Percentiles rank a stretch among this genome's conserved stretches.
Conservation (phyloP, 2,113 vertebrate species). For the Apeltes quadracus region DNA sequence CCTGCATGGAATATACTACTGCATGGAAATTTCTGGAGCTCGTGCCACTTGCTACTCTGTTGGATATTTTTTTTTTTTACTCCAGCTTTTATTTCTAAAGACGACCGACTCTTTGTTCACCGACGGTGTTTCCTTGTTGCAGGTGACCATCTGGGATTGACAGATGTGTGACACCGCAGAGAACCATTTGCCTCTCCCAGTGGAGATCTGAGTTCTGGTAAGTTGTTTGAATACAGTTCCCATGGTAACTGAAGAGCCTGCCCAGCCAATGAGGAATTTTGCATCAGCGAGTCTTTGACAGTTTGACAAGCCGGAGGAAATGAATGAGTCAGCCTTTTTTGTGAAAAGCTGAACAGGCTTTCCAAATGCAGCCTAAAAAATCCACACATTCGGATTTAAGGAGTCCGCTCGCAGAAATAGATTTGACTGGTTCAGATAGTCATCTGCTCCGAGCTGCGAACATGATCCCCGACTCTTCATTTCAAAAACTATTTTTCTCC, state of each 20-base stretch:
- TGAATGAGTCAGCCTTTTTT: slow-evolving; percentile 68
- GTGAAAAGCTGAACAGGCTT: slow-evolving; percentile 54
- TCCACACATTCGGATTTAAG: slow-evolving; percentile 37
- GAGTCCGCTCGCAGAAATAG: background rate
- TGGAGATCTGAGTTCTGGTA: slow-evolving; percentile 88
- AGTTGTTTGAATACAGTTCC: slow-evolving; percentile 49
- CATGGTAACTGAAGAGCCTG: slow-evolving; percentile 56
- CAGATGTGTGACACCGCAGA: slow-evolving; percentile 89
- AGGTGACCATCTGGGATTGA: slow-evolving; percentile 78
- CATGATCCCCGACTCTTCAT: slow-evolving; percentile 5
- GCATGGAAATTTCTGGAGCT: background rate
- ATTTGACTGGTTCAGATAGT: slow-evolving; percentile 27
- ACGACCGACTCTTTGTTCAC: background rate
- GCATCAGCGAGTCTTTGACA: slow-evolving; percentile 52
- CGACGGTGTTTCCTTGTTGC: slow-evolving; percentile 54
- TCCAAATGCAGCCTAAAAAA: slow-evolving; percentile 44
- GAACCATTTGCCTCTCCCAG: slow-evolving; percentile 81
- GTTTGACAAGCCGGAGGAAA: slow-evolving; percentile 63
- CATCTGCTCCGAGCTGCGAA: slow-evolving; percentile 31
- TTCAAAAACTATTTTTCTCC: slow-evolving; percentile 28
- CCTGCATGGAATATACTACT: too few species aligned
- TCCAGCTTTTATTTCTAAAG: background rate
- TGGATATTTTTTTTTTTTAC: background rate
- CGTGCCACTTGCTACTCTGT: background rate
- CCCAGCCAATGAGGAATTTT: slow-evolving; percentile 25